phyloP scores from a whole-genome alignment of 2,113 vertebrate genomes.

The Ceuthmochares aereus region DNA sequence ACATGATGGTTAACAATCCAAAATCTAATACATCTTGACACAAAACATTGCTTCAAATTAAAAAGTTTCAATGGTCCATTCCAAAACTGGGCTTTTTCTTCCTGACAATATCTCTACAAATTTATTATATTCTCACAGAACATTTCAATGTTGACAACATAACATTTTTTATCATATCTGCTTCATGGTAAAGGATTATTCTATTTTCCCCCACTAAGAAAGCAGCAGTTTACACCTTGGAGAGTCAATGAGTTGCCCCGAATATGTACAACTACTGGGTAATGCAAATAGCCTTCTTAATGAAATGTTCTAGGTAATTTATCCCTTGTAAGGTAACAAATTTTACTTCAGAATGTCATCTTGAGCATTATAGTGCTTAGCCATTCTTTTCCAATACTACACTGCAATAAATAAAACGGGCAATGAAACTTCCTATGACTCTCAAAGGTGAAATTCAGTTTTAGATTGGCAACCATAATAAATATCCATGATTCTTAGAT shows the following conservation, averaged over 20 bases:
- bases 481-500: conserved; percentile 42
- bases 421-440: conserved; percentile 48
- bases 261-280: background rate
- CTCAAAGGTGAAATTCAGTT: conserved; percentile 52
- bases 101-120: background rate
- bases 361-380: background rate
- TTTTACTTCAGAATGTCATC: conserved; percentile 44
- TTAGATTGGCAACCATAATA: conserved; percentile 27
- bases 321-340: conserved; percentile 23
- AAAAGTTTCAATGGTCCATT: conserved; percentile 26
- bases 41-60: conserved; percentile 20
- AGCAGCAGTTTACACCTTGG: background rate
- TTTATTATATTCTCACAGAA: background rate
- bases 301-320: conserved; percentile 39
- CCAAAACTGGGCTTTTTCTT: background rate
- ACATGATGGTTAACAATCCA: conserved; percentile 23
- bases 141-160: background rate
- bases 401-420: conserved; percentile 17
- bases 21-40: conserved; percentile 54
- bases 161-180: background rate
- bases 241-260: background rate
- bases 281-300: background rate
- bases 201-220: background rate
- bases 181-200: background rate
- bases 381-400: conserved; percentile 10